These are phyloP conservation scores for Corythoichthys haematopterus DNA, from an alignment of 2,113 vertebrate species.

Conservation along the genomic window DNA sequence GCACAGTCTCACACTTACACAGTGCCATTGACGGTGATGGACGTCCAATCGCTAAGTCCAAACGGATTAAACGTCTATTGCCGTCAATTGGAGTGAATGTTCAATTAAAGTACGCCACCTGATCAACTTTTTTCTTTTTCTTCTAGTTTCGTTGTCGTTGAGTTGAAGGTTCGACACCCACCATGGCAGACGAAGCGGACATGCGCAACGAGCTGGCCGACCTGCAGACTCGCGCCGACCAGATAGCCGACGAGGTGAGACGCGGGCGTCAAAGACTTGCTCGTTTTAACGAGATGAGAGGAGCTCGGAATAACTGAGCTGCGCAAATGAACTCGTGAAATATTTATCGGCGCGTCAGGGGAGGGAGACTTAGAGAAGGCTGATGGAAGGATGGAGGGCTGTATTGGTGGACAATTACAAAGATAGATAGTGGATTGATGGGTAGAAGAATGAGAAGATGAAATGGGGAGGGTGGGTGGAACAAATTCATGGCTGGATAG, in stretches of 20 bases:
- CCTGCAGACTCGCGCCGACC: slow-evolving; percentile 93
- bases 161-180: slow-evolving; percentile 55
- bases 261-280: slow-evolving; percentile 26
- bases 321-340: slow-evolving; percentile 67
- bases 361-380: slow-evolving; percentile 12
- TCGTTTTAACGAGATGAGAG: slow-evolving; percentile 50
- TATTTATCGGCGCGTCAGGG: slow-evolving; percentile 65
- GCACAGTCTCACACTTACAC: not conserved
- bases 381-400: not conserved
- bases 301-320: slow-evolving; percentile 61
- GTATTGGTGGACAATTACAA: not conserved
- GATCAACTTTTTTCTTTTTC: not conserved
- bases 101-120: too few species aligned
- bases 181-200: slow-evolving; percentile 92
- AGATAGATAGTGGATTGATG: too few species aligned
- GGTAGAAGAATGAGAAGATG: too few species aligned
- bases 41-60: too few species aligned
- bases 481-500: not conserved
- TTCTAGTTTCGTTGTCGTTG: slow-evolving; percentile 41
- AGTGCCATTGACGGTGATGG: too few species aligned
- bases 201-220: slow-evolving; percentile 98
- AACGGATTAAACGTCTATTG: too few species aligned
- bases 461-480: too few species aligned
- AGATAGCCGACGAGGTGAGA: slow-evolving; percentile 89
- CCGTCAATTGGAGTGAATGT: too few species aligned